Evolutionary conservation across 2,797 vertebrate genomes (phyloP), one percentile per base, ranked within the genome.

Genomic region (Champsocephalus gunnari): DNA sequence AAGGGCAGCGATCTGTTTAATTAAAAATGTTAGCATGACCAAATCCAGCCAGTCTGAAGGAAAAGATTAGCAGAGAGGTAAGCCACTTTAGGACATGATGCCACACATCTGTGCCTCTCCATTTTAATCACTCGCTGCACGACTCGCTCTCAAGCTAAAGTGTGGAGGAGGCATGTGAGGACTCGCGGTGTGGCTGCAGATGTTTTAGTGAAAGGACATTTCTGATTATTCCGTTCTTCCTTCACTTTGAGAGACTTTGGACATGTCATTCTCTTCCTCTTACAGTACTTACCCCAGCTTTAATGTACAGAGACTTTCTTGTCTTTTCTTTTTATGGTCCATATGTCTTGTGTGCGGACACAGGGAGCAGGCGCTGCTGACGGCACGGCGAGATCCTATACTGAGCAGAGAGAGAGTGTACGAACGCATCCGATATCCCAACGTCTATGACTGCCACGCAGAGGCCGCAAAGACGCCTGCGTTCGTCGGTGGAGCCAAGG

Each of bases 401-500:
- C 83, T 98, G 49, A 66, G 89, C 53, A 96, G 96, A 53, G 96
- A 96, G 9, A 90, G 96, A 83, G 96, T 96, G 21, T 87, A 94
- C 0, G 96, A 98, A 86, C 95, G 93, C 51, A 92, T 98, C 72
- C 94, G 82, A 62, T 99, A 97, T 84, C 98, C 98, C 0, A 95
- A 99, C 54, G 98, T 99, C 76, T 99, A 98, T 66, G 97, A 99
- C 90, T 91, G 95, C 72, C 96, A 96, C 50, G 96, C 95, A 17
- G 97, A 99, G 90, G 97, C 98, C 73, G 92, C 94, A 64, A 98
- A 95, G 94, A 95, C 95, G 8, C 96, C 97, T 48, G 97, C 98
- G 5, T 99, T 99, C 91, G 95, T 99, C 68, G 97, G 97, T 75
- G 98, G 98, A 90, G 93, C 97, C 85, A 98, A 96, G 96, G 98